Base-by-base conservation (phyloP, 1,140 invertebrate species). In the Zaprionus africanus region DNA sequence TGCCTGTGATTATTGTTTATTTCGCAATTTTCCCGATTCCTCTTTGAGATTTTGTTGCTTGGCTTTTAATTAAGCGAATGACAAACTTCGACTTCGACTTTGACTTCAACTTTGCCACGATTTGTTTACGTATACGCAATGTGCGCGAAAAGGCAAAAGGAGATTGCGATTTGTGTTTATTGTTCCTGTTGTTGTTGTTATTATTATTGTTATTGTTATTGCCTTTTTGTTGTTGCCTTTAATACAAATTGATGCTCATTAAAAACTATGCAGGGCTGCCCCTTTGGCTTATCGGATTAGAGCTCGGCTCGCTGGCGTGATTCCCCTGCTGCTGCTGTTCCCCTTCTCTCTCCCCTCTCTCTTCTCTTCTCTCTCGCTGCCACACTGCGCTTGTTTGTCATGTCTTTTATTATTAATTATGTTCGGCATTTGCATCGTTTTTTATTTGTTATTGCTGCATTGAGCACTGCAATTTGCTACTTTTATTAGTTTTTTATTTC, bases 161-260 rank as follows among this genome's bases (percentile, higher is more conserved):
- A 31, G 28, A 49, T 38, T 54, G 22, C 58, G 6, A 43, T 11
- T 58, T 49, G 31, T 57, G 74, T 65, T 68, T 63, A 17, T 59
- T 59, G 28, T 24, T 28, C 22, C 22, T 22, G 15, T 49, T 59
- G n/a, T 49, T 59, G n/a, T n/a, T 43, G 7, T 65, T 69, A 38
- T 43, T 43, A 17, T 9, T 11, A 11, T 34, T 11, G 9, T 34
- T 34, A 34, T 57, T 57, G 28, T 12, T 38, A 19, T 31, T 46
- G 49, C 12, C 22, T 5, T 65, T 75, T 74, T 74, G 73, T 78
- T 78, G 70, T 69, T 75, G 76, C 74, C 62, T 66, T 66, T 66
- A 70, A 76, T 76, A 79, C 76, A 76, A 79, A 79, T 79, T 68
- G 77, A 72, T 79, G 60, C 74, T 79, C 77, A 79, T 79, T 79